These are phyloP conservation scores for Daktulosphaira vitifoliae DNA, from an alignment of 1,140 invertebrate genomes.

Conservation along the genomic window DNA sequence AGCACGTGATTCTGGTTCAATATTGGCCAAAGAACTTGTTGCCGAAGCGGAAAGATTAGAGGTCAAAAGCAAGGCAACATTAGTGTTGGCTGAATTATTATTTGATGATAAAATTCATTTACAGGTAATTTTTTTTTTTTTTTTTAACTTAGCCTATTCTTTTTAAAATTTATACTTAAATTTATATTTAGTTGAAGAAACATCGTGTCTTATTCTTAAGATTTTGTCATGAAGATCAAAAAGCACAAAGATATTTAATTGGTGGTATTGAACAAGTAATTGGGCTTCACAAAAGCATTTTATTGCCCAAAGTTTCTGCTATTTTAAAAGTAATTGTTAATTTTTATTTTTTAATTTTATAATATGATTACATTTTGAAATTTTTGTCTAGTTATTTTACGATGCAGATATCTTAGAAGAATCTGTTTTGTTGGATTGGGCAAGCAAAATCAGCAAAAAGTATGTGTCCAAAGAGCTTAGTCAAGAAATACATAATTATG, in stretches of 20 bases:
- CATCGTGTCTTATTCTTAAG: conserved; percentile 65
- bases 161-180: conserved; percentile 6
- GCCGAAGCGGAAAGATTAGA: conserved; percentile 92
- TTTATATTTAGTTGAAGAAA: conserved; percentile 45
- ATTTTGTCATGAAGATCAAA: conserved; percentile 79
- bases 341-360: background rate
- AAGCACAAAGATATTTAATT: conserved; percentile 90
- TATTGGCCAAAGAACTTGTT: conserved; percentile 73
- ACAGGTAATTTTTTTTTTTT: conserved; percentile 54
- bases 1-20: conserved; percentile 35
- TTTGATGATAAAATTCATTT: conserved; percentile 75
- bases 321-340: conserved; percentile 64
- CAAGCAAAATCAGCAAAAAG: conserved; percentile 85
- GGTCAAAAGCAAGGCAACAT: conserved; percentile 84
- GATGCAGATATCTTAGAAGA: conserved; percentile 93
- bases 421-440: conserved; percentile 88
- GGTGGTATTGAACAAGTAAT: conserved; percentile 92
- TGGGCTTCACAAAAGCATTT: conserved; percentile 63
- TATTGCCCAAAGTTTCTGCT: conserved; percentile 80
- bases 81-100: conserved; percentile 87
- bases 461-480: conserved; percentile 85
- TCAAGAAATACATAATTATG: conserved; percentile 85
- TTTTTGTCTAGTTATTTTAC: conserved; percentile 66
- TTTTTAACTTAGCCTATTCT: background rate
- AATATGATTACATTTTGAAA: background rate